These are phyloP conservation scores for Homarus gammarus DNA, from an alignment of 2,888 invertebrate species.

Conservation along the genomic window DNA sequence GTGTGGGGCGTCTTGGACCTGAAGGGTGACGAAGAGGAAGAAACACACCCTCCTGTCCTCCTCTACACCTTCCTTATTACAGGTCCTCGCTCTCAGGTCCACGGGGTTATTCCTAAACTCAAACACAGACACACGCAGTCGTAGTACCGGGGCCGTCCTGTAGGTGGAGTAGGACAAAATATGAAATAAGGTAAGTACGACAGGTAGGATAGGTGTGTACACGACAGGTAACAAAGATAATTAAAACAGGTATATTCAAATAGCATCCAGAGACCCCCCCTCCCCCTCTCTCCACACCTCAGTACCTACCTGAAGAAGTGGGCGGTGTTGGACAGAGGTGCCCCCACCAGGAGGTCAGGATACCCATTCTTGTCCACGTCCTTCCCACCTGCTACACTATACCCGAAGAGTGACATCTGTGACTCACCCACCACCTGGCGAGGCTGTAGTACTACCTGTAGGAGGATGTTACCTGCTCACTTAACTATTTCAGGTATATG, in stretches of 20 bases:
- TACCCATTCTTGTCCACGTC: conserved; percentile 97
- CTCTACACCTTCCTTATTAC: neutral
- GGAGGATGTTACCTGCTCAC: too few relatives aligned
- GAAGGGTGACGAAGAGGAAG: neutral
- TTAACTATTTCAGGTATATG: too few relatives aligned
- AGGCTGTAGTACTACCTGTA: too few relatives aligned
- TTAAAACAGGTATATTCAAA: too few relatives aligned
- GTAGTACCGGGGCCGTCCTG: neutral
- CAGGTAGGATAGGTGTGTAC: neutral
- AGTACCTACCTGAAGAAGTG: conserved; percentile 2
- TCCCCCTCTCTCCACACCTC: neutral
- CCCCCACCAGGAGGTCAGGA: conserved; percentile 94
- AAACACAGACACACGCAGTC: neutral
- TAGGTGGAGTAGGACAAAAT: too few relatives aligned
- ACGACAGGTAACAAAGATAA: too few relatives aligned
- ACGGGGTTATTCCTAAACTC: neutral
- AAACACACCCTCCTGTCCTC: neutral
- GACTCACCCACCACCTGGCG: too few relatives aligned
- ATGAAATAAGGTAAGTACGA: neutral
- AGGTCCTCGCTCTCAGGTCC: neutral
- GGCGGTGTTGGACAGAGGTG: conserved; percentile 20
- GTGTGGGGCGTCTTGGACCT: neutral
- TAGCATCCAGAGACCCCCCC: neutral
- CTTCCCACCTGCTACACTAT: conserved; percentile 93
- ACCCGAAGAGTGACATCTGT: too few relatives aligned